Conservation (phyloP, 1,140 invertebrate species). For the Trichonephila clavipes region DNA sequence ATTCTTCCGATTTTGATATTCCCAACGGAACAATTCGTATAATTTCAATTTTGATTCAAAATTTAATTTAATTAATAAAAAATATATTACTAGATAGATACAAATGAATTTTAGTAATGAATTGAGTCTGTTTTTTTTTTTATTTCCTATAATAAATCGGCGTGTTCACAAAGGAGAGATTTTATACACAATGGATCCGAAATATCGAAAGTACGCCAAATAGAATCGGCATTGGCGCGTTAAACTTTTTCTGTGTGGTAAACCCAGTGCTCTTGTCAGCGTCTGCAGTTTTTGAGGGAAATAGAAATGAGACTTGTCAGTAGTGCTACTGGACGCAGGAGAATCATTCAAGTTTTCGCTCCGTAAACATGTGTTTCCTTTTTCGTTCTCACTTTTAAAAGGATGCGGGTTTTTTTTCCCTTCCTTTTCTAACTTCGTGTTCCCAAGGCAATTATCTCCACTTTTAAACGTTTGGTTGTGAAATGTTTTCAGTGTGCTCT, state of each 20-base stretch:
- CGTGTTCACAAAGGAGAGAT: too few species aligned
- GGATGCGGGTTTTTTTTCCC: neutral
- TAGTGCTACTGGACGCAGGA: conserved; percentile 21
- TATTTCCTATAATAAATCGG: too few species aligned
- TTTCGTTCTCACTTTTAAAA: neutral
- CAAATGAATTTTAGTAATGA: too few species aligned
- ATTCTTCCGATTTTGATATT: too few species aligned
- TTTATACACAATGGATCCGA: too few species aligned
- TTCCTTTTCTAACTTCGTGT: neutral
- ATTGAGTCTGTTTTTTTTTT: too few species aligned
- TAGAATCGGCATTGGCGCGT: conserved; percentile 28
- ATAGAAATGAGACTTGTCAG: conserved; percentile 45
- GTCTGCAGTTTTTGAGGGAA: conserved; percentile 63
- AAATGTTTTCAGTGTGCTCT: too few species aligned
- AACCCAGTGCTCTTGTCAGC: conserved; percentile 64
- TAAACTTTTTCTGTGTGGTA: conserved; percentile 16
- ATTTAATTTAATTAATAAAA: too few species aligned
- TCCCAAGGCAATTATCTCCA: neutral
- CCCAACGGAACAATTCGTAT: too few species aligned
- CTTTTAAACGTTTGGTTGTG: neutral
- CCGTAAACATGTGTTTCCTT: conserved; percentile 34
- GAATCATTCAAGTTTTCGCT: neutral
- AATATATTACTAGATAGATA: too few species aligned
- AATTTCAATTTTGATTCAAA: too few species aligned
- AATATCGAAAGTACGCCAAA: neutral